A percentile compares a stretch with the other conserved stretches of the same genome.
phyloP scores from a whole-genome alignment of 2,113 vertebrate species.

The Lota lota region DNA sequence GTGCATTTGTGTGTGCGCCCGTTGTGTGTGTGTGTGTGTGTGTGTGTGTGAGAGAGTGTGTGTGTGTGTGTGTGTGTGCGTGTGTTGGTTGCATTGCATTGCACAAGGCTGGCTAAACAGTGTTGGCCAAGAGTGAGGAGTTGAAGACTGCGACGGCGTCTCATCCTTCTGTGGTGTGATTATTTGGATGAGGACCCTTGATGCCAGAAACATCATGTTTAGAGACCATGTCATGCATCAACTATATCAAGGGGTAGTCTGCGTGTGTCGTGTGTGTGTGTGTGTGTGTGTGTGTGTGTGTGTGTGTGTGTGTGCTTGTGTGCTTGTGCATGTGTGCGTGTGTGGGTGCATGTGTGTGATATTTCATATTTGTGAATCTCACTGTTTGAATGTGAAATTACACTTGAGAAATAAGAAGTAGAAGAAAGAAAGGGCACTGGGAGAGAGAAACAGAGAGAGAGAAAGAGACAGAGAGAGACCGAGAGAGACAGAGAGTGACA shows the following conservation, averaged over 20 bases:
- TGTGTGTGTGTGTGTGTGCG: too few species aligned
- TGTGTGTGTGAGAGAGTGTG: too few species aligned
- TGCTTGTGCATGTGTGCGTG: too few species aligned
- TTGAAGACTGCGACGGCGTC: slow-evolving; percentile 4
- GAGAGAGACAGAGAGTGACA: too few species aligned
- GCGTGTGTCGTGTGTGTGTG: too few species aligned
- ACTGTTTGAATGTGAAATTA: background rate
- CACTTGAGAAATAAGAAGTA: background rate
- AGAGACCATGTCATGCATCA: background rate
- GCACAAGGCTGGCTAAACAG: slow-evolving; percentile 33
- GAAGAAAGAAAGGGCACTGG: background rate
- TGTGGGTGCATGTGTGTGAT: too few species aligned
- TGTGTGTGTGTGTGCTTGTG: background rate
- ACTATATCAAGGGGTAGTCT: too few species aligned
- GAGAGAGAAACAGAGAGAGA: background rate
- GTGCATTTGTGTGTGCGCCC: too few species aligned
- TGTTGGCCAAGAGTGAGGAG: slow-evolving; percentile 20
- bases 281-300: too few species aligned
- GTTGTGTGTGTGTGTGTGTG: too few species aligned
- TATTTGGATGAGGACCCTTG: background rate
- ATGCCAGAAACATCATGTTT: background rate
- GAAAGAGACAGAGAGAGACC: background rate
- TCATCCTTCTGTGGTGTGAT: slow-evolving; percentile 7
- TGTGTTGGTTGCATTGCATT: slow-evolving; percentile 19
- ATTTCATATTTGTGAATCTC: too few species aligned